Evolutionary conservation across 2,797 vertebrate species (phyloP).

Genomic region (Sebastes wilsoni): DNA sequence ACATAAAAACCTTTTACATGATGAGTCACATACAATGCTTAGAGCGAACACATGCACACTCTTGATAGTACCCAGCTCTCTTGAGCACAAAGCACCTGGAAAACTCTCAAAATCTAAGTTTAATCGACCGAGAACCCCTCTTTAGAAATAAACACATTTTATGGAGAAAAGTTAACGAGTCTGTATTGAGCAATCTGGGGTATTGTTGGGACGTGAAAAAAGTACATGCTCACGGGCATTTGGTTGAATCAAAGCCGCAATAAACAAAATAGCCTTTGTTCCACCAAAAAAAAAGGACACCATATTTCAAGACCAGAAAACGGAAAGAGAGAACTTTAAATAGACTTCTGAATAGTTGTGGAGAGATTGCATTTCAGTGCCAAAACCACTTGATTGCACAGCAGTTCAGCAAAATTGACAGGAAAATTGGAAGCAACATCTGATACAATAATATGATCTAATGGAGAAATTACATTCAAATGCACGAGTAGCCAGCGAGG

Average conservation of each 20-base stretch:
- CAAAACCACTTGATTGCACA: slow-evolving; percentile 45
- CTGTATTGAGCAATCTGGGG: slow-evolving; percentile 49
- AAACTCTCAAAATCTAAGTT: neutral
- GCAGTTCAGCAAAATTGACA: slow-evolving; percentile 40
- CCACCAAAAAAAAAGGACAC: slow-evolving; percentile 30
- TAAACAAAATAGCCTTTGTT: slow-evolving; percentile 65
- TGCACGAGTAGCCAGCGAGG: neutral
- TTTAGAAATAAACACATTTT: slow-evolving; percentile 53
- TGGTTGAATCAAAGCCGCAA: slow-evolving; percentile 42
- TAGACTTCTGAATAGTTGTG: slow-evolving; percentile 47
- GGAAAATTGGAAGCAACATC: slow-evolving; percentile 34
- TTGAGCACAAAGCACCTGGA: neutral
- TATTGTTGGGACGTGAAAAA: slow-evolving; percentile 27
- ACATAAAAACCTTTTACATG: neutral
- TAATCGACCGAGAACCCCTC: slow-evolving; percentile 14
- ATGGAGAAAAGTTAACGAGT: slow-evolving; percentile 46
- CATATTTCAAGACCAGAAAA: slow-evolving; percentile 37
- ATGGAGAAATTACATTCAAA: slow-evolving; percentile 24
- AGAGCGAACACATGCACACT: neutral
- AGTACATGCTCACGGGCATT: slow-evolving; percentile 29
- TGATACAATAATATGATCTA: slow-evolving; percentile 35
- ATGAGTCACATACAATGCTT: neutral
- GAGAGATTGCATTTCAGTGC: slow-evolving; percentile 26
- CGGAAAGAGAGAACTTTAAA: slow-evolving; percentile 46
- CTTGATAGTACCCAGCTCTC: neutral